Evolutionary conservation across 2,113 vertebrate genomes (phyloP).

Genomic region (Clarias macrocephalus): DNA sequence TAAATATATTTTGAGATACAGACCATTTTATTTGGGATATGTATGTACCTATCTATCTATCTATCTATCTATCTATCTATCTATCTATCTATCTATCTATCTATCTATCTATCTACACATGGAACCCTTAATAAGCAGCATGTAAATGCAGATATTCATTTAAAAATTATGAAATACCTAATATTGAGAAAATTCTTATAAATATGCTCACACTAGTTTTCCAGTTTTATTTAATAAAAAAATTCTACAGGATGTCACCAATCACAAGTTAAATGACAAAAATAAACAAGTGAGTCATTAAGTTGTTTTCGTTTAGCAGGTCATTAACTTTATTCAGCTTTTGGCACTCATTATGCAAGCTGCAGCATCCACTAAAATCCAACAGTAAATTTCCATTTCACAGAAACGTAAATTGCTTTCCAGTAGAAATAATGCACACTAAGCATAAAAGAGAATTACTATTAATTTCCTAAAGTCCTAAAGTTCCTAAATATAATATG

Average conservation of each 20-base stretch:
- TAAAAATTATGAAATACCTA: not conserved
- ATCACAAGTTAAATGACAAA: not conserved
- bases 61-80: no score
- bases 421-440: constrained; percentile 21
- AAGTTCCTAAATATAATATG: not conserved
- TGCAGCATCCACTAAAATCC: not conserved
- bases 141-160: not conserved
- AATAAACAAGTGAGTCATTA: not conserved
- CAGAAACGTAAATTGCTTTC: not conserved
- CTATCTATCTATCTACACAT: constrained; percentile 44
- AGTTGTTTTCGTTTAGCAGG: not conserved
- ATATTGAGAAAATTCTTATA: not conserved
- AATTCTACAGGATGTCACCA: not conserved
- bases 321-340: constrained; percentile 13
- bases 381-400: not conserved
- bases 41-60: no score
- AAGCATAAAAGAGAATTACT: not conserved
- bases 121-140: constrained; percentile 57
- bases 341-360: constrained; percentile 17
- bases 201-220: not conserved
- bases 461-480: not conserved
- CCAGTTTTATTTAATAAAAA: not conserved
- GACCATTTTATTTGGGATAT: constrained; percentile 48
- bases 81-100: constrained; percentile 20
- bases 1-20: constrained; percentile 59